These are phyloP conservation scores for Aptenodytes forsteri DNA, from an alignment of 2,113 vertebrate genomes.

Conservation along the genomic window DNA sequence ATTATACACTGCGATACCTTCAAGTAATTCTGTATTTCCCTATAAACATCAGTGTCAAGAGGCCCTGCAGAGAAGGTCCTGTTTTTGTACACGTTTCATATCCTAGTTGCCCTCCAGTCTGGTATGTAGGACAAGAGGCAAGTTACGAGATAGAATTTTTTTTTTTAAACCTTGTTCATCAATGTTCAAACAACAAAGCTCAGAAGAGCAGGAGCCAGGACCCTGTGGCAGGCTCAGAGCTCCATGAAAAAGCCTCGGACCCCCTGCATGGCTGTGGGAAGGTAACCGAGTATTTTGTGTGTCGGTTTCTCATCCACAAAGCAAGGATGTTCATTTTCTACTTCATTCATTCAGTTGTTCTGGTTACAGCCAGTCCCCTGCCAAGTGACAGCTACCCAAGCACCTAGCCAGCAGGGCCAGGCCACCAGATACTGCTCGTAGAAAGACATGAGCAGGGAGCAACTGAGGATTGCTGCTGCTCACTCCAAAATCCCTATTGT, in stretches of 20 bases:
- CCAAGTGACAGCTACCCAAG: background rate
- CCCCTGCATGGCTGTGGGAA: background rate
- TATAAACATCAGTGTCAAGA: background rate
- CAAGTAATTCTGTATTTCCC: background rate
- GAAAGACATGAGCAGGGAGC: background rate
- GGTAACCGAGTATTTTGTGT: background rate
- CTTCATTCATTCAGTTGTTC: background rate
- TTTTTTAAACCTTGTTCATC: background rate
- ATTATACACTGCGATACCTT: background rate
- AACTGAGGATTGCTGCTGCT: background rate
- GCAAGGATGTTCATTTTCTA: background rate
- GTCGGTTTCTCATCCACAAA: background rate
- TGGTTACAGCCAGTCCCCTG: background rate
- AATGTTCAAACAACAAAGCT: background rate
- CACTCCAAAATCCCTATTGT: background rate
- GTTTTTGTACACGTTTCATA: background rate
- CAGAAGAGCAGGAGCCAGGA: slow-evolving; percentile 6
- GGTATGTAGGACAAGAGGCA: background rate
- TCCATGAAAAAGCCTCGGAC: background rate
- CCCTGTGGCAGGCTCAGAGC: background rate
- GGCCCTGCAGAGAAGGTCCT: background rate
- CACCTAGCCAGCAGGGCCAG: background rate
- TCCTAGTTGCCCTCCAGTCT: background rate
- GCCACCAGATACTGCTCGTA: background rate
- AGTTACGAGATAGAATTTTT: background rate